Percentiles rank a stretch among this genome's conserved stretches.
Evolutionary conservation across 2,797 vertebrate genomes (phyloP).

Genomic region (Lagorchestes hirsutus): DNA sequence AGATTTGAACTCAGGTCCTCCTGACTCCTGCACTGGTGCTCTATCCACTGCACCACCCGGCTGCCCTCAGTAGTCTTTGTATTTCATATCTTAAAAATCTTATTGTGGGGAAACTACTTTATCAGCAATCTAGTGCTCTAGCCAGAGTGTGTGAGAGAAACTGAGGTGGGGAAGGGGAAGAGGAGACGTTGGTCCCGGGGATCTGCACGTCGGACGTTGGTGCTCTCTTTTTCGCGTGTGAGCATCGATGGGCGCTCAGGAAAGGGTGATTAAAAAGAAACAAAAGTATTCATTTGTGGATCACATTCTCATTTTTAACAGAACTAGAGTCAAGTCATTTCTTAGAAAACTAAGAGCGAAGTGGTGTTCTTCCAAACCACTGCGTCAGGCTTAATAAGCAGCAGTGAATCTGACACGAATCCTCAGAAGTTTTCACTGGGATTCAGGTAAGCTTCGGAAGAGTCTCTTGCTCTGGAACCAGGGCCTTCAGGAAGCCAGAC

Average conservation of each 20-base stretch:
- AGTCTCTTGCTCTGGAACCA: not conserved
- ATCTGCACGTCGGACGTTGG: too few relatives aligned
- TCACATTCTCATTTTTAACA: constrained; percentile 43
- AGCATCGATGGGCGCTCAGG: too few relatives aligned
- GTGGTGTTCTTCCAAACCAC: not conserved
- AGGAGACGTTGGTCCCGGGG: not conserved
- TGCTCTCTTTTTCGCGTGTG: too few relatives aligned
- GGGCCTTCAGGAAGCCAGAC: constrained; percentile 18
- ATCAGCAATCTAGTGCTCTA: not conserved
- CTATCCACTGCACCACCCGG: too few relatives aligned
- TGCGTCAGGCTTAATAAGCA: not conserved
- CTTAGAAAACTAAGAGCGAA: constrained; percentile 30
- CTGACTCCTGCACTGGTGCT: too few relatives aligned
- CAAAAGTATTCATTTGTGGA: constrained; percentile 4
- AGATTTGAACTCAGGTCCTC: too few relatives aligned
- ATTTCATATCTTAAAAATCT: not conserved
- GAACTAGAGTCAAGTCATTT: constrained; percentile 24
- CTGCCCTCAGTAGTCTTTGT: too few relatives aligned
- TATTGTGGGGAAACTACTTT: not conserved
- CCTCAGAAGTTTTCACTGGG: not conserved
- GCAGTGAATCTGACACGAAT: not conserved
- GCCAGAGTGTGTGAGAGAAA: not conserved
- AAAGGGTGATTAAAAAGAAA: not conserved
- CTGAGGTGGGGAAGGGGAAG: not conserved
- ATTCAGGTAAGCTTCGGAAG: constrained; percentile 2